Percentiles rank a stretch among this genome's conserved stretches.
Evolutionary conservation across 2,888 invertebrate genomes (phyloP).

Genomic region (Lithophane leautieri): DNA sequence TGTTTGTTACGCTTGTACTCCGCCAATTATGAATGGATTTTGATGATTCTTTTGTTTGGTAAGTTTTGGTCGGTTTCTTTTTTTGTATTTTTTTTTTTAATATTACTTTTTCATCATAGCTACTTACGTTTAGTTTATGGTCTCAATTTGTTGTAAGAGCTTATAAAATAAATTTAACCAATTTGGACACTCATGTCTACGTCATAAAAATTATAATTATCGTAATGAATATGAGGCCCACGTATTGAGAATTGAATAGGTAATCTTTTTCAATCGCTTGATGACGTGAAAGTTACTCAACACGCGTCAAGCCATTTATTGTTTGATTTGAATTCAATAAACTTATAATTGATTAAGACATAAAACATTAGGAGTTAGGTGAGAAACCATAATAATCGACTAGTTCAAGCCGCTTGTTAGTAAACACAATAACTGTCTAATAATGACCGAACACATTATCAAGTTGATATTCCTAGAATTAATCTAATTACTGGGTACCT

Average conservation of each 20-base stretch:
- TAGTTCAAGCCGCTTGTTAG: conserved; percentile 21
- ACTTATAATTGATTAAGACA: neutral
- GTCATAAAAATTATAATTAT: conserved; percentile 52
- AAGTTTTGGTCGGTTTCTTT: too few species aligned
- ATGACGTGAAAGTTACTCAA: conserved; percentile 25
- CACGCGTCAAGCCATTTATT: neutral
- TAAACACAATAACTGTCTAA: conserved; percentile 24
- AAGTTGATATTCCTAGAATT: conserved; percentile 31
- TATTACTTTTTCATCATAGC: conserved; percentile 30
- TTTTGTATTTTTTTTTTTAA: too few species aligned
- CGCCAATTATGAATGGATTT: too few species aligned
- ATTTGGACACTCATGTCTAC: conserved; percentile 29
- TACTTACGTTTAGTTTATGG: conserved; percentile 24
- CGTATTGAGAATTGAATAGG: conserved; percentile 51
- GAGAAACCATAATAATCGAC: conserved; percentile 4
- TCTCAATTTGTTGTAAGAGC: conserved; percentile 13
- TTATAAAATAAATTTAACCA: conserved; percentile 35
- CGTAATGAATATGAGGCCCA: conserved; percentile 45
- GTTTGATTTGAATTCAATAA: conserved; percentile 16
- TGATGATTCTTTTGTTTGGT: too few species aligned
- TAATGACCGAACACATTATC: neutral
- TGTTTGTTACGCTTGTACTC: too few species aligned
- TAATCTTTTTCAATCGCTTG: conserved; percentile 33
- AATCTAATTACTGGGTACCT: conserved; percentile 11
- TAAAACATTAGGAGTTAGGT: neutral